Evolutionary conservation across 92 coral and sea anemone genomes (phyloP).

Genomic region (Phymanthus crucifer): DNA sequence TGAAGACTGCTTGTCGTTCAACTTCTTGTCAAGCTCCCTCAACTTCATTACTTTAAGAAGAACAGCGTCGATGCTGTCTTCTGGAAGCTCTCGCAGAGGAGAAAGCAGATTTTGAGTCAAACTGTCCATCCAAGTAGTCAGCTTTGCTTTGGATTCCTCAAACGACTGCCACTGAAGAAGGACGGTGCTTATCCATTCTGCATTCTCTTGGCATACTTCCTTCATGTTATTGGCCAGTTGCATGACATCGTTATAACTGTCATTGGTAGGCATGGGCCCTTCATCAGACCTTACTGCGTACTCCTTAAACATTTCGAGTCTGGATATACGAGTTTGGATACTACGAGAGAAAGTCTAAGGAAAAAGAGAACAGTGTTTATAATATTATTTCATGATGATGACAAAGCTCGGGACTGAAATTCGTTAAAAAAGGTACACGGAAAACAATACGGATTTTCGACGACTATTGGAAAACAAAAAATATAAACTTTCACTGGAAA

Average conservation of each 20-base stretch:
- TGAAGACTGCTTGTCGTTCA: conserved; percentile 80
- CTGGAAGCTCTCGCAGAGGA: conserved; percentile 69
- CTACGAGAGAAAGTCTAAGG: conserved; percentile 66
- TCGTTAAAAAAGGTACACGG: too few species aligned
- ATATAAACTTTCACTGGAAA: too few species aligned
- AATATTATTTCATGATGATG: too few species aligned
- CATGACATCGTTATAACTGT: conserved; percentile 64
- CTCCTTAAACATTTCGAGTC: conserved; percentile 74
- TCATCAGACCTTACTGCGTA: conserved; percentile 56
- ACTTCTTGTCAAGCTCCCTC: conserved; percentile 89
- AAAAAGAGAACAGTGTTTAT: background rate
- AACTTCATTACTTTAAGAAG: conserved; percentile 81
- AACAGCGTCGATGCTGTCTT: conserved; percentile 76
- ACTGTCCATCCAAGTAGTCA: conserved; percentile 75
- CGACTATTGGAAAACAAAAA: too few species aligned
- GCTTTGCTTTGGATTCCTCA: conserved; percentile 68
- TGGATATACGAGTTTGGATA: conserved; percentile 68
- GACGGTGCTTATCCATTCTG: conserved; percentile 74
- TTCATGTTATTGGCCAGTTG: conserved; percentile 84
- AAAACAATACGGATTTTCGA: too few species aligned
- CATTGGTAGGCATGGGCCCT: conserved; percentile 41
- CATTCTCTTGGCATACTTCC: conserved; percentile 80
- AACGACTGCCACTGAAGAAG: conserved; percentile 90
- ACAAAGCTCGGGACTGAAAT: too few species aligned
- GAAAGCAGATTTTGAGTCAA: conserved; percentile 53